phyloP scores from a whole-genome alignment of 2,113 vertebrate genomes.

The Brachyistius frenatus region DNA sequence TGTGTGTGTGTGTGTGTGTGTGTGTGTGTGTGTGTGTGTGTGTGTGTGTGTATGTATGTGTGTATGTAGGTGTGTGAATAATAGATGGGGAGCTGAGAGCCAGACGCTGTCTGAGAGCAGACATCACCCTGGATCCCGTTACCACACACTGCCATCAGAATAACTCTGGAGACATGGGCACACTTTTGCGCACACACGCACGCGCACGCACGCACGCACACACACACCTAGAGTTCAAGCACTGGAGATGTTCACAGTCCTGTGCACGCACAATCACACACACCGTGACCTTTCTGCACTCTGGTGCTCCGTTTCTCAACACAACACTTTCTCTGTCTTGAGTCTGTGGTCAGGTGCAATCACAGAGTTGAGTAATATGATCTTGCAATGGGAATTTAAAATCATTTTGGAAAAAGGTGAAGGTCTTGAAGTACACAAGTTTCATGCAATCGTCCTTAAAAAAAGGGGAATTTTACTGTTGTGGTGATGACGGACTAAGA shows the following conservation, averaged over 20 bases:
- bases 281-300: conserved; percentile 48
- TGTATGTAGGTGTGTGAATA: conserved; percentile 79
- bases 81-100: conserved; percentile 80
- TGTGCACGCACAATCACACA: conserved; percentile 13
- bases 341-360: conserved; percentile 23
- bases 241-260: conserved; percentile 1
- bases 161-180: conserved; percentile 64
- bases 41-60: conserved; percentile 13
- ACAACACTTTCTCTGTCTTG: conserved; percentile 15
- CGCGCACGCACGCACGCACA: background rate
- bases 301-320: conserved; percentile 11
- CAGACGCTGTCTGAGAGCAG: conserved; percentile 79
- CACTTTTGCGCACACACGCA: conserved; percentile 9
- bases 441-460: conserved; percentile 1
- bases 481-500: conserved; percentile 6
- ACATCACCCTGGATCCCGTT: conserved; percentile 76
- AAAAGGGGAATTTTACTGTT: conserved; percentile 15
- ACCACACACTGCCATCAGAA: conserved; percentile 75
- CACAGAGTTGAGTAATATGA: conserved; percentile 25
- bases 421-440: background rate
- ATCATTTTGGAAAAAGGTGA: conserved; percentile 23
- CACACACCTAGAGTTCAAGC: conserved; percentile 20
- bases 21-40: too few species aligned
- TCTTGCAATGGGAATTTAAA: conserved; percentile 6
- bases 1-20: background rate